Conservation (phyloP, 2,113 vertebrate genomes). For the Delphinapterus leucas region DNA sequence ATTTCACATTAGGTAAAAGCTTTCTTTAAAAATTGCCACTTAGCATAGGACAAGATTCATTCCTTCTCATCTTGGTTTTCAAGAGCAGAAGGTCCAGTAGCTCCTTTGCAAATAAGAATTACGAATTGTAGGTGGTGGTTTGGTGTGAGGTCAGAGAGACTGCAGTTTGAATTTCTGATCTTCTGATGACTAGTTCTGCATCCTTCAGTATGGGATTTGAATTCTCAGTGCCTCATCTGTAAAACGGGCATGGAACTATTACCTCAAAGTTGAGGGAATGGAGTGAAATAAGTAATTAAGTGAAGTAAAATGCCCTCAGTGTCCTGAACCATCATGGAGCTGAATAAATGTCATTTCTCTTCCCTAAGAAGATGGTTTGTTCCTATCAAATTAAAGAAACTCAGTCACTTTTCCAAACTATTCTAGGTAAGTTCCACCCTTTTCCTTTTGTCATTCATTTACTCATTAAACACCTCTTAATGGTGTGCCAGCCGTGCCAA, state of each 20-base stretch:
- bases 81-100: not conserved
- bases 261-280: not conserved
- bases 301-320: not conserved
- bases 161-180: not conserved
- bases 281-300: not conserved
- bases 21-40: constrained; percentile 62
- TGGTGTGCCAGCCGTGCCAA: not conserved
- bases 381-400: not conserved
- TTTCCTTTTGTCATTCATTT: not conserved
- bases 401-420: not conserved
- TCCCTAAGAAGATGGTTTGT: not conserved
- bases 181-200: not conserved
- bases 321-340: not conserved
- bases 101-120: not conserved
- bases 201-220: not conserved
- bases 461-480: not conserved
- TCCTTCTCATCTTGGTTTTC: not conserved
- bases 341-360: not conserved
- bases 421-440: not conserved
- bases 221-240: not conserved
- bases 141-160: not conserved
- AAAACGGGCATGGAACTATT: not conserved
- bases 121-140: not conserved
- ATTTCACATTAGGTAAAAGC: constrained; percentile 71
- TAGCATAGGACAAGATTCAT: constrained; percentile 41